Base-by-base conservation (phyloP, 2,888 invertebrate genomes). In the Pachliopta kotzebuea region DNA sequence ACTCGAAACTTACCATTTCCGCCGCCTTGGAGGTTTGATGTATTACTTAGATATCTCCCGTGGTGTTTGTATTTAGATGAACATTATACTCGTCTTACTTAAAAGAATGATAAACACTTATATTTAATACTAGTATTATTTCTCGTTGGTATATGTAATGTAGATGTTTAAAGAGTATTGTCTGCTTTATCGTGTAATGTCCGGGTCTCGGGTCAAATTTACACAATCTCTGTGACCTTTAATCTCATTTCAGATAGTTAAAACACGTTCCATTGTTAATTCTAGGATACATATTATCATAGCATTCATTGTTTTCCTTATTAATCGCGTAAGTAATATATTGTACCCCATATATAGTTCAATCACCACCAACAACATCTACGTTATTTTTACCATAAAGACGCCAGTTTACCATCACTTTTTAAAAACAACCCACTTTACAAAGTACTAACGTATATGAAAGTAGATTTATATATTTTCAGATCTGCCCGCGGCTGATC, bases 141-240 rank as follows among this genome's bases (percentile, higher is more conserved):
- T 14, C 45, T 45, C 21, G 20, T 42, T 1, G 24, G 14, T 24
- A 50, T 50, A 18, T 58, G n/a, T 58, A 14, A 60, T 11, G 71
- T 75, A 74, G 72, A 71, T 78, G 77, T 77, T 81, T 76, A 78
- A 81, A 83, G 82, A 80, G 70, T 72, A 75, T 76, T 69, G 49
- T 62, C 62, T 54, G 64, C 67, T 70, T 75, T 85, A 87, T 87
- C 84, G 67, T 67, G 57, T 68, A 79, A 79, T 79, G 84, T 89
- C 89, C 89, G 90, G 88, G 86, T 85, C 78, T 79, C 74, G 76
- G 88, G 86, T 88, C 87, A 83, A 84, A 83, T 85, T 88, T 83
- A 86, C 78, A 84, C 88, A 87, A 90, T 89, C 86, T 81, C 74
- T 66, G 76, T 76, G 85, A 87, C 87, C 88, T 88, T 85, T 89